Percentiles rank a stretch among this genome's conserved stretches.
Evolutionary conservation across 2,888 invertebrate genomes (phyloP).

Genomic region (Drosophila siamana): DNA sequence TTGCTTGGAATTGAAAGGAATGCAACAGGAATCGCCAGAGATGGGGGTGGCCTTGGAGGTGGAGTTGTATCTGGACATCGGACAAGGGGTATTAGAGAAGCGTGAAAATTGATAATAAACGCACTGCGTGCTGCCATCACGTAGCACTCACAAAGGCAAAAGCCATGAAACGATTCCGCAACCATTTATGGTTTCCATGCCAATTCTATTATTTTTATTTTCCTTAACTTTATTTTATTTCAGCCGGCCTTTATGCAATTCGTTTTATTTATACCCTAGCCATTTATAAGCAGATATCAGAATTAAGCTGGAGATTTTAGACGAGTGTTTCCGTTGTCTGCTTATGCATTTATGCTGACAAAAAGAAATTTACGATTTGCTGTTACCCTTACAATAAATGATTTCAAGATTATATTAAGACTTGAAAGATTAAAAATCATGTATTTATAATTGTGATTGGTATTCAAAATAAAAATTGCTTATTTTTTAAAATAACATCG

Average conservation of each 20-base stretch:
- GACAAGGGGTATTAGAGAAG: slow-evolving; percentile 24
- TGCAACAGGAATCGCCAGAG: background rate
- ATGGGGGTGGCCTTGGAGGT: background rate
- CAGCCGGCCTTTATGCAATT: slow-evolving; percentile 46
- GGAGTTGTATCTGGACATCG: slow-evolving; percentile 3
- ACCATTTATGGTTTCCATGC: slow-evolving; percentile 29
- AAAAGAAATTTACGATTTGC: background rate
- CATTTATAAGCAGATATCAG: slow-evolving; percentile 24
- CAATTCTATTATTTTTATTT: slow-evolving; percentile 27
- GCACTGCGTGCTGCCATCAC: slow-evolving; percentile 51
- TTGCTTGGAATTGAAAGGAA: slow-evolving; percentile 45
- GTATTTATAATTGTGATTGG: too few species aligned
- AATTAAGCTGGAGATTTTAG: slow-evolving; percentile 13
- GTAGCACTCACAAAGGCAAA: slow-evolving; percentile 44
- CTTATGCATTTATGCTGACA: background rate
- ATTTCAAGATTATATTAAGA: too few species aligned
- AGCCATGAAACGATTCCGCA: slow-evolving; percentile 42
- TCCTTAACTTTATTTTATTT: slow-evolving; percentile 23
- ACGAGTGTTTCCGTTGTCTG: background rate
- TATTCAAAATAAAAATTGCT: too few species aligned
- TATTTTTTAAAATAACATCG: too few species aligned
- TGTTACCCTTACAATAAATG: background rate
- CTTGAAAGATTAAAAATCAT: too few species aligned
- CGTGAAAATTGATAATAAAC: slow-evolving; percentile 71
- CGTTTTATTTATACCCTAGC: slow-evolving; percentile 57